Conservation (phyloP, 2,113 vertebrate species). For the Phaethon lepturus region DNA sequence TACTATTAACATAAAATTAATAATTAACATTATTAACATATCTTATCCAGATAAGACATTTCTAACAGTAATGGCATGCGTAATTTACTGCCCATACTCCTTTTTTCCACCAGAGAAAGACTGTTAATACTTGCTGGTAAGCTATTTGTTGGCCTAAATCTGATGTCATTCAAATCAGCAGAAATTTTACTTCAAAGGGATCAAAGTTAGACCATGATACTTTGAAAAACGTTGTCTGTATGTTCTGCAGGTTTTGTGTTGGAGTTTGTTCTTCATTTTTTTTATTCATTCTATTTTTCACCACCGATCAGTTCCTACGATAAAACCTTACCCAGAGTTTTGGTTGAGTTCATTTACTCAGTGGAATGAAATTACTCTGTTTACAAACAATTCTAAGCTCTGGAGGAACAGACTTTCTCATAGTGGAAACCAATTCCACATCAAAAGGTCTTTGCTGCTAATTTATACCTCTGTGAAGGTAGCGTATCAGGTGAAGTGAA, state of each 20-base stretch:
- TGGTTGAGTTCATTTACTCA: background rate
- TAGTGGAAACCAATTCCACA: background rate
- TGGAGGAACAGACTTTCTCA: background rate
- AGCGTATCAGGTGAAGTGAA: background rate
- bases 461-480: background rate
- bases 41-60: background rate
- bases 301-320: background rate
- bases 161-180: background rate
- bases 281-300: background rate
- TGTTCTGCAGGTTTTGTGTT: background rate
- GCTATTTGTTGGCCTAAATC: background rate
- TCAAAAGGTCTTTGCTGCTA: background rate
- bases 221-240: background rate
- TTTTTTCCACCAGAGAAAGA: background rate
- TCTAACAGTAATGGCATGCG: background rate
- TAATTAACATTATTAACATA: background rate
- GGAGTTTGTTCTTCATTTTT: background rate
- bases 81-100: background rate
- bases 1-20: background rate
- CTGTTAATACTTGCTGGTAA: background rate
- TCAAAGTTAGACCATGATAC: background rate
- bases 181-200: background rate
- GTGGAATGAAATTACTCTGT: background rate
- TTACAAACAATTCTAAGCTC: background rate
- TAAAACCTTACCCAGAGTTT: background rate